Evolutionary conservation across 2,113 vertebrate species (phyloP).

Genomic region (Peromyscus californicus): DNA sequence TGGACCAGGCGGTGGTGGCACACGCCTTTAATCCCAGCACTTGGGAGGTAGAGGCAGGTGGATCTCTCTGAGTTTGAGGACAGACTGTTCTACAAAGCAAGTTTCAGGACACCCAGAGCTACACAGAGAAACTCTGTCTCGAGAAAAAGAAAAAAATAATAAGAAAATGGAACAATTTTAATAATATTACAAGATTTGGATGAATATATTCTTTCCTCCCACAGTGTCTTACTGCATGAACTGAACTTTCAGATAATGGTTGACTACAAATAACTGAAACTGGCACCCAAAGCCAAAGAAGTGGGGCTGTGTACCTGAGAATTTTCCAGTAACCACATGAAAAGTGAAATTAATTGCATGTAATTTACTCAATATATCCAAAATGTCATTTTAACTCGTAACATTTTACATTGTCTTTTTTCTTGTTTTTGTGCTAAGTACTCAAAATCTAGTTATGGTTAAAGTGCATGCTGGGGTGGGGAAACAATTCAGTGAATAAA

Average conservation of each 20-base stretch:
- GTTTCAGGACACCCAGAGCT: no score
- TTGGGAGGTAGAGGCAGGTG: no score
- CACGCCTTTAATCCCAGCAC: no score
- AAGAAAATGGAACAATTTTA: neutral
- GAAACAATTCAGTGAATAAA: neutral
- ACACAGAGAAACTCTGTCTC: no score
- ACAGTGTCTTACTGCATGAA: neutral
- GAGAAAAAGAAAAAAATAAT: neutral
- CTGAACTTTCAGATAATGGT: neutral
- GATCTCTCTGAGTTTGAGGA: no score
- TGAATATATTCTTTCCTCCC: neutral
- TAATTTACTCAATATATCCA: neutral
- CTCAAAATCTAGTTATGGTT: neutral
- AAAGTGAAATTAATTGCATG: neutral
- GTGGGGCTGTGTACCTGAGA: neutral
- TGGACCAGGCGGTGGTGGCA: no score
- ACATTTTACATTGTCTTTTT: neutral
- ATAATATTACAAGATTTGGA: neutral
- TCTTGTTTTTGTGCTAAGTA: neutral
- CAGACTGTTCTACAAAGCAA: no score
- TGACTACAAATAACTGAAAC: neutral
- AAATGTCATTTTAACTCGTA: neutral
- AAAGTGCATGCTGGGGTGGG: neutral
- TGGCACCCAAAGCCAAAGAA: neutral
- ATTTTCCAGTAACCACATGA: slow-evolving; percentile 4